Evolutionary conservation across 2,113 vertebrate genomes (phyloP).

Genomic region (Hiodon alosoides): DNA sequence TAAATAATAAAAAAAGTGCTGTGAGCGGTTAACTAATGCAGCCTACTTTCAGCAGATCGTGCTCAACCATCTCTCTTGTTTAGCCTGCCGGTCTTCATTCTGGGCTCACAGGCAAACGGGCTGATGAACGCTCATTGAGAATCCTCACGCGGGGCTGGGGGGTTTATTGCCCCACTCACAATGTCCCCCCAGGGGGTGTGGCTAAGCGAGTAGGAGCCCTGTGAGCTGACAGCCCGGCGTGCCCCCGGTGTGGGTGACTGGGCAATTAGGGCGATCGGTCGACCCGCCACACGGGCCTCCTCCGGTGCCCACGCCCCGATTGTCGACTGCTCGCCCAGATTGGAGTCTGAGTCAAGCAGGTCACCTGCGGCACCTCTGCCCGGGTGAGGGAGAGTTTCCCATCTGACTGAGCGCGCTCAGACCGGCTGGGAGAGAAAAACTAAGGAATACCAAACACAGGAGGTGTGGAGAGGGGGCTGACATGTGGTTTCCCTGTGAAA

Average conservation of each 20-base stretch:
- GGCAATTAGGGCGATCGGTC: conserved; percentile 59
- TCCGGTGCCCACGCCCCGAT: conserved; percentile 4
- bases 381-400: no score
- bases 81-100: conserved; percentile 33
- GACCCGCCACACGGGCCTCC: conserved; percentile 39
- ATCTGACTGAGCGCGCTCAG: no score
- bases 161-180: conserved; percentile 4
- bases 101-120: conserved; percentile 43
- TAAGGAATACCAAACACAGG: no score
- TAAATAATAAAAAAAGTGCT: conserved; percentile 50
- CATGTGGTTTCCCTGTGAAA: background rate
- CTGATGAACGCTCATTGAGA: conserved; percentile 29
- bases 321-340: no score
- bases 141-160: conserved; percentile 32
- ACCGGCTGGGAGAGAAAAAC: no score
- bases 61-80: conserved; percentile 36
- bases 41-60: conserved; percentile 29
- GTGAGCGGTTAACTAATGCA: conserved; percentile 47
- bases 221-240: conserved; percentile 47
- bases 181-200: background rate
- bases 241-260: conserved; percentile 57
- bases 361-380: background rate
- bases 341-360: background rate
- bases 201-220: conserved; percentile 33
- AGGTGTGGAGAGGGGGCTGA: no score